These are phyloP conservation scores for Drosophila nebulosa DNA, from an alignment of 1,140 invertebrate species.

Conservation along the genomic window DNA sequence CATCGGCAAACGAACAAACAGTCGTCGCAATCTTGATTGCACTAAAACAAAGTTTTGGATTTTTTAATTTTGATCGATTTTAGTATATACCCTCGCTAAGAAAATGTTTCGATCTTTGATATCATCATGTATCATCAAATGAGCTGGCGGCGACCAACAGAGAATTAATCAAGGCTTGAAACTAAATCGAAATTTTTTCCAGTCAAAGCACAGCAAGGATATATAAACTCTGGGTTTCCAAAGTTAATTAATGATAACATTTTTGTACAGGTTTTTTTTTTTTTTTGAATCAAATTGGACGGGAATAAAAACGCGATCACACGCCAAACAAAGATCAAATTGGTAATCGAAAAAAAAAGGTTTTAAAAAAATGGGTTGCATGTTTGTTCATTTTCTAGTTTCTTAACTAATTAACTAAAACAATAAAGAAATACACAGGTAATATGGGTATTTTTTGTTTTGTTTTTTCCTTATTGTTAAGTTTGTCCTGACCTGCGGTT, in stretches of 20 bases:
- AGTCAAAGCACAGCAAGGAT: neutral
- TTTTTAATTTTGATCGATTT: neutral
- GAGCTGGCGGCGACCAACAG: no score
- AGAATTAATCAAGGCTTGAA: no score
- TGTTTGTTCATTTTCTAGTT: constrained; percentile 76
- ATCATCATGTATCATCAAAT: no score
- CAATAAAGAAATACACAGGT: constrained; percentile 57
- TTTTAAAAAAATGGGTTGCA: constrained; percentile 55
- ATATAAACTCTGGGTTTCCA: neutral
- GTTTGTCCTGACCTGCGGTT: constrained; percentile 92
- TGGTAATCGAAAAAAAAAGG: constrained; percentile 46
- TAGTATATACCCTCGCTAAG: neutral
- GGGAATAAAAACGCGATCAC: constrained; percentile 55
- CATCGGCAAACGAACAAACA: constrained; percentile 75
- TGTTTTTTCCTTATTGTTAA: constrained; percentile 55
- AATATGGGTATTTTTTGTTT: constrained; percentile 43
- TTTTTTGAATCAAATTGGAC: constrained; percentile 65
- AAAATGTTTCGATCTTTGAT: neutral
- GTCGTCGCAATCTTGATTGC: constrained; percentile 28
- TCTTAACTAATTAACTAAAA: constrained; percentile 73
- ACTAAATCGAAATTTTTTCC: no score
- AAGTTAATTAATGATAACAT: neutral
- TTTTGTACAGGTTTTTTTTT: constrained; percentile 21
- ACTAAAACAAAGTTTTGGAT: constrained; percentile 16
- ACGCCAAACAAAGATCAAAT: constrained; percentile 67